Evolutionary conservation across 2,797 vertebrate genomes (phyloP).

Genomic region (Phoeniculus purpureus): DNA sequence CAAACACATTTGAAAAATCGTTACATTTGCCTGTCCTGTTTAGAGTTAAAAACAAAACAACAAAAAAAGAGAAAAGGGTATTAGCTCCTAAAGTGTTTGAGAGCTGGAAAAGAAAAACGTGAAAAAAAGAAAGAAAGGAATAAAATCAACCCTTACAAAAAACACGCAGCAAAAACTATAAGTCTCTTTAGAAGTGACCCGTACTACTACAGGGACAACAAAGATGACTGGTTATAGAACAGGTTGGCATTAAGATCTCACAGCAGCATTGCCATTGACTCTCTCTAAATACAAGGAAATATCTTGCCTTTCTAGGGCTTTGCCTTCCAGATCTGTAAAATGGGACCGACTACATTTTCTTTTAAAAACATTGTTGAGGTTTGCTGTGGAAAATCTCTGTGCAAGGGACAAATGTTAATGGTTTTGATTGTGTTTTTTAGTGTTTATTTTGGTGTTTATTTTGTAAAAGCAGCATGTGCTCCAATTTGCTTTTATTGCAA

Average conservation of each 20-base stretch:
- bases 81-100: background rate
- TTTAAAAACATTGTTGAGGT: background rate
- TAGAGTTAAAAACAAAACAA: background rate
- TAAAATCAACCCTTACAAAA: background rate
- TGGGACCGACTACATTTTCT: background rate
- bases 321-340: background rate
- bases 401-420: background rate
- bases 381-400: background rate
- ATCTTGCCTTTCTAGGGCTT: background rate
- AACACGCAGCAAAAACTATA: accelerated
- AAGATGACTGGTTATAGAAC: background rate
- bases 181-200: background rate
- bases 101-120: background rate
- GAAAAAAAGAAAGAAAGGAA: background rate
- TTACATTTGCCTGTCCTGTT: background rate
- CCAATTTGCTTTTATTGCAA: background rate
- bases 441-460: background rate
- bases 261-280: background rate
- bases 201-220: background rate
- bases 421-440: background rate
- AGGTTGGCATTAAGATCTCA: background rate
- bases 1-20: slow-evolving; percentile 19
- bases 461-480: background rate
- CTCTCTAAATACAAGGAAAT: background rate
- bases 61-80: background rate